These are phyloP conservation scores for Cyphomyrus plagiostoma DNA, from an alignment of 2,113 vertebrate species.

Conservation along the genomic window DNA sequence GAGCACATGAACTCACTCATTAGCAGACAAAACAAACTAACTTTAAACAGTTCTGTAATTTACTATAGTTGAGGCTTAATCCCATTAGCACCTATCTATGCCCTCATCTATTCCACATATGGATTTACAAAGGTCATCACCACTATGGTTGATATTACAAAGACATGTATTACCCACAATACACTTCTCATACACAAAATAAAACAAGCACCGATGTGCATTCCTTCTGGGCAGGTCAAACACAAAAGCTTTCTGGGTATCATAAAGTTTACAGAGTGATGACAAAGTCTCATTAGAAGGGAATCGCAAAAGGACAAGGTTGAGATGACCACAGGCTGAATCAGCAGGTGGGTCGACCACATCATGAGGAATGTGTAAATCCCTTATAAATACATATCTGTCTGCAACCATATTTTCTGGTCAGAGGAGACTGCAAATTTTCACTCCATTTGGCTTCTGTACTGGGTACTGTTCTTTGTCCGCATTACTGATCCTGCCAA, in stretches of 20 bases:
- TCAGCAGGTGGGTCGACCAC: neutral
- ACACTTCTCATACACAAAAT: neutral
- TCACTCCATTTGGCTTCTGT: neutral
- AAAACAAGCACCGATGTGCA: neutral
- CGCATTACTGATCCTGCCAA: neutral
- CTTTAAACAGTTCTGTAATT: neutral
- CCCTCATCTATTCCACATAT: neutral
- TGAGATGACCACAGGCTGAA: neutral
- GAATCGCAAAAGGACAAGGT: neutral
- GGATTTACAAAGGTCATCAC: neutral
- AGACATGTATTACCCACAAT: neutral
- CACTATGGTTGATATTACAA: neutral
- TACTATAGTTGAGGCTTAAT: neutral
- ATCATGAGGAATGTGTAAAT: neutral
- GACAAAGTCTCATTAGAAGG: neutral
- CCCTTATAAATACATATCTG: neutral
- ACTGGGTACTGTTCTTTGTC: conserved; percentile 1
- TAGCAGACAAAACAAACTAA: neutral
- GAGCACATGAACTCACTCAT: neutral
- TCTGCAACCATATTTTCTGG: neutral
- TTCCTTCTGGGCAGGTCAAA: neutral
- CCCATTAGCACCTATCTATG: neutral
- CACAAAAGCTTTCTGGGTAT: neutral
- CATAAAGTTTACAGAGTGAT: neutral
- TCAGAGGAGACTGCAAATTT: neutral